Base-by-base conservation (phyloP, 2,888 invertebrate species). In the Drosophila neonasuta region DNA sequence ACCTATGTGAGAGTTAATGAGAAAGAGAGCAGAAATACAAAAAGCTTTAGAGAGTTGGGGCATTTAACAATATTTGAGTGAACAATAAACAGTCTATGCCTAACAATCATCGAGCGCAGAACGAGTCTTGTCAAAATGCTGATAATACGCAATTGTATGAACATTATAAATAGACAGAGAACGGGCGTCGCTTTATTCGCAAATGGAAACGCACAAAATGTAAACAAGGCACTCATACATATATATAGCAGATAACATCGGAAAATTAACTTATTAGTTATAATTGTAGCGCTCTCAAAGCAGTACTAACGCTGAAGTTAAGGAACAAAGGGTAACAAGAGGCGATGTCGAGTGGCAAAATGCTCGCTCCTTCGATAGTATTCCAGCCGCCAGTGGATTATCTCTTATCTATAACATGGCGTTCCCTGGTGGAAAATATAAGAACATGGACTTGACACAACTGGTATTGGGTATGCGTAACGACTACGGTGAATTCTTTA, bases 401-500 rank as follows among this genome's bases (percentile, higher is more conserved):
- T 32, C 51, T 0, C n/a, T 88, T 0, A 15, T 80, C 0, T 48
- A 50, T 8, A 74, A 74, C 1, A 63, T 63, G 41, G 29, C 58
- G 1, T 44, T 90, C 13, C 89, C 90, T 0, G 88, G 89, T 2
- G 90, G 90, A 1, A 85, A 68, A 29, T 89, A 86, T 29, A 74
- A 68, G 10, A 81, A 86, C 0, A 24, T 77, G 56, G 82, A 88
- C 8, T 1, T 74, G 0, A 20, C 58, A 0, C 32, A 85, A 7
- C 1, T 86, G 15, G 7, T 87, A 6, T 0, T 69, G 34, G 72
- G 63, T 3, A 51, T 83, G 54, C 69, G 59, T 0, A 3, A 77
- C 11, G 83, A 87, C 15, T 80, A 90, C 55, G 92, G 92, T 0
- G 77, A 90, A 9, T 81, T 92, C 4, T 85, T 89, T 2, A 87